Conservation (phyloP, 2,113 vertebrate species). For the Labeo rohita region DNA sequence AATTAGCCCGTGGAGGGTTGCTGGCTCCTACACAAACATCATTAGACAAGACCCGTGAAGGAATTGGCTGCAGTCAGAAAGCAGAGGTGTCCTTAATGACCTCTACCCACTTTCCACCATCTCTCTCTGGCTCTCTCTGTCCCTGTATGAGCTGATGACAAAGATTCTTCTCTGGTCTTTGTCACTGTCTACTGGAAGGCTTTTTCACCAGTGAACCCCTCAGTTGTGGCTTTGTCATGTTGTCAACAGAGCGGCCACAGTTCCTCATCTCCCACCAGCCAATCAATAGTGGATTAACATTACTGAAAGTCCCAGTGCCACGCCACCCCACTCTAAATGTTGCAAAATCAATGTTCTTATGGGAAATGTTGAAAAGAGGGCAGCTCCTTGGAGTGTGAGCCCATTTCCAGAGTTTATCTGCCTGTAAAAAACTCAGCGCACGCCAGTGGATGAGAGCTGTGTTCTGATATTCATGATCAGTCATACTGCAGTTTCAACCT, state of each 20-base stretch:
- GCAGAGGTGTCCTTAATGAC: constrained; percentile 17
- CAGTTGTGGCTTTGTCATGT: constrained; percentile 41
- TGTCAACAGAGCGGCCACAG: constrained; percentile 37
- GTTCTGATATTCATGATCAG: constrained; percentile 8
- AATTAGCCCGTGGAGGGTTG: constrained; percentile 37
- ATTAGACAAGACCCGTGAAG: constrained; percentile 16
- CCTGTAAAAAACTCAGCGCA: neutral
- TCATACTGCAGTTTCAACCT: constrained; percentile 1
- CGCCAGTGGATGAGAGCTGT: neutral
- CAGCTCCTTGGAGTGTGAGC: constrained; percentile 17
- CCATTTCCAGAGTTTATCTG: constrained; percentile 27
- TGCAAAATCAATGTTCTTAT: constrained; percentile 51
- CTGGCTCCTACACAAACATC: constrained; percentile 21
- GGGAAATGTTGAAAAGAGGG: constrained; percentile 43
- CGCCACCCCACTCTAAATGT: constrained; percentile 40
- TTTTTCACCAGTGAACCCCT: constrained; percentile 35
- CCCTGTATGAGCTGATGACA: constrained; percentile 21
- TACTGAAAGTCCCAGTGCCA: constrained; percentile 43
- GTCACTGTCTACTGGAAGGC: constrained; percentile 33
- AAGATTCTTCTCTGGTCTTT: constrained; percentile 39
- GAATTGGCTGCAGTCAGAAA: constrained; percentile 31
- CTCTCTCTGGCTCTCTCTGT: constrained; percentile 13
- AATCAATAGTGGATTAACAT: constrained; percentile 57
- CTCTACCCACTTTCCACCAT: neutral
- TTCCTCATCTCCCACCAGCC: constrained; percentile 41